A percentile compares a stretch with the other conserved stretches of the same genome.
Evolutionary conservation across 2,888 invertebrate genomes (phyloP).

Genomic region (Lottia gigantea): DNA sequence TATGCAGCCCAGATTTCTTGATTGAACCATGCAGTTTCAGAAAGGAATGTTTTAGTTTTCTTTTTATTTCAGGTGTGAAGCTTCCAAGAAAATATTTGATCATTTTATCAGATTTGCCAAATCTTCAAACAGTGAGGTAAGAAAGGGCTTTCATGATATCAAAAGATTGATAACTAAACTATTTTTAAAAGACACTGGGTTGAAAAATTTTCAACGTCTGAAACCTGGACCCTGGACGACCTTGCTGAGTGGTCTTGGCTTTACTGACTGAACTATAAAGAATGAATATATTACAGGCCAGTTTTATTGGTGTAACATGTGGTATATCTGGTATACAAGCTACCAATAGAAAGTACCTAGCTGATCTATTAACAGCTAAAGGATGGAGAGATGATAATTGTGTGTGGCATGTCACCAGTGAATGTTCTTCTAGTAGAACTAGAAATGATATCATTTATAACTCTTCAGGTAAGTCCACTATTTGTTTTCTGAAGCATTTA

Average conservation of each 20-base stretch:
- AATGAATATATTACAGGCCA: conserved; percentile 44
- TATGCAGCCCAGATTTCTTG: too few species aligned
- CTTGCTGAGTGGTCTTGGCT: too few species aligned
- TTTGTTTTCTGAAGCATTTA: not conserved
- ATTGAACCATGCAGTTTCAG: too few species aligned
- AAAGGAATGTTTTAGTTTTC: conserved; percentile 6
- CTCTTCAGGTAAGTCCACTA: conserved; percentile 34
- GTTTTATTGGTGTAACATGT: conserved; percentile 62
- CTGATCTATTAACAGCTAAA: conserved; percentile 59
- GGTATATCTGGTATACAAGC: conserved; percentile 42
- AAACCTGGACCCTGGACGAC: too few species aligned
- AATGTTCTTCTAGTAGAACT: conserved; percentile 54
- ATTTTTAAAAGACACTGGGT: too few species aligned
- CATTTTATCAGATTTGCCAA: conserved; percentile 61
- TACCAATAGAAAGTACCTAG: conserved; percentile 55
- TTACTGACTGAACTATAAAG: not conserved
- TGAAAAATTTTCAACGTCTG: too few species aligned
- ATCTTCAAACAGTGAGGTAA: conserved; percentile 50
- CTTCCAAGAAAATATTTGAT: conserved; percentile 58
- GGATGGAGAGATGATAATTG: conserved; percentile 62
- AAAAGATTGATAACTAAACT: too few species aligned
- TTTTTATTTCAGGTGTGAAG: conserved; percentile 53
- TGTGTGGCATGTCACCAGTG: conserved; percentile 62
- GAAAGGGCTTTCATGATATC: conserved; percentile 2
- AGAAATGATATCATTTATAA: conserved; percentile 49